Evolutionary conservation across 2,113 vertebrate genomes (phyloP), one percentile per base, ranked within the genome.

Genomic region (Anseranas semipalmata): DNA sequence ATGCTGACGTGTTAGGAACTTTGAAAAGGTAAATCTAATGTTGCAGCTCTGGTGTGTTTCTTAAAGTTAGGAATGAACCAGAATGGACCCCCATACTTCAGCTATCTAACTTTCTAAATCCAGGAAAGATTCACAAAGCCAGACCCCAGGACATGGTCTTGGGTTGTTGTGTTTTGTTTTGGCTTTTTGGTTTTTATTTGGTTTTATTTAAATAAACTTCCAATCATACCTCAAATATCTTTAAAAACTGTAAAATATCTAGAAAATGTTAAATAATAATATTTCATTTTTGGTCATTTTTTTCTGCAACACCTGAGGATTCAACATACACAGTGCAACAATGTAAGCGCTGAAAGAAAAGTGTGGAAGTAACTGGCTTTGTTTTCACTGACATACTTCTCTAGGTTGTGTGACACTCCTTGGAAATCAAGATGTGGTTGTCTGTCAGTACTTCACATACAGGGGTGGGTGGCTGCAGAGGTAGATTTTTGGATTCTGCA

Each of bases 1-100:
- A n/a, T 93, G 95, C 85, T 97, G 96, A 94, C 37, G n/a, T 93
- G 74, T 87, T 87, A 60, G 87, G 81, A 96, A 95, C 92, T 97
- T 97, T 94, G 96, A 89, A 97, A 96, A 88, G 85, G 87, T 85
- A 95, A 97, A 94, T 87, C 72, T 45, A 87, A 75, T 30, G n/a
- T 62, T 77, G 25, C 32, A 66, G 15, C 17, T 63, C 65, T 76
- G 25, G 3, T 58, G 12, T 73, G 59, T 60, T 88, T 84, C 60
- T 65, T 71, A 48, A 55, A 12, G 41, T 63, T 63, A 71, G 48
- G 62, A 87, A 32, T 43, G 22, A 80, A 33, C 13, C 56, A n/a
- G 48, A 66, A 48, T 25, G 6, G 25, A 41, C 3, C 25, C 2
- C 9, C 21, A 4, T 5, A 10, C 18, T 76, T 83, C 39, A 80